A percentile compares a stretch with the other conserved stretches of the same genome.
phyloP scores from a whole-genome alignment of 2,888 invertebrate genomes.

The Ganaspis brasiliensis region DNA sequence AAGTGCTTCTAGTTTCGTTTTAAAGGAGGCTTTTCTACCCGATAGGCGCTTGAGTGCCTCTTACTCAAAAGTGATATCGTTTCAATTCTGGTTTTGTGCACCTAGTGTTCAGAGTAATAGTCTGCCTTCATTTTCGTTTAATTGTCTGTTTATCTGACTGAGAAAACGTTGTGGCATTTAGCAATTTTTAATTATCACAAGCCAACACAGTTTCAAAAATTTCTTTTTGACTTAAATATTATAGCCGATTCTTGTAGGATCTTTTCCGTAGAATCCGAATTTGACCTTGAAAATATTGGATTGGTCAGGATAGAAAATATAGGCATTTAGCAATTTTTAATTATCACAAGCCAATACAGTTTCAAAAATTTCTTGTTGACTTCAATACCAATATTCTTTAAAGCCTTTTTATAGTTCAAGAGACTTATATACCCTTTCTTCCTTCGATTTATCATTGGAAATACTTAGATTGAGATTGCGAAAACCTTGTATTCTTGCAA shows the following conservation, averaged over 20 bases:
- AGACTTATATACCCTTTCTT: not conserved
- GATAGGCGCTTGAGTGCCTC: conserved; percentile 46
- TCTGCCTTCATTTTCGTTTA: not conserved
- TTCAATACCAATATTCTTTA: not conserved
- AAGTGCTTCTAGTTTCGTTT: conserved; percentile 37
- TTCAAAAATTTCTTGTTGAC: no score
- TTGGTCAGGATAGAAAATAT: no score
- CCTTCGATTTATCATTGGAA: not conserved
- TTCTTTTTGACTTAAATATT: no score
- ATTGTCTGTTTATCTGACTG: not conserved
- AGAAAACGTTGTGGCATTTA: not conserved
- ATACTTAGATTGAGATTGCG: not conserved
- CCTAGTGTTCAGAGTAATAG: not conserved
- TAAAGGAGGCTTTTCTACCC: conserved; percentile 34
- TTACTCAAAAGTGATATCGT: conserved; percentile 55
- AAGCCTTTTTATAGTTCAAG: not conserved
- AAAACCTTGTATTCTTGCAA: not conserved
- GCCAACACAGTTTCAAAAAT: no score
- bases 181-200: no score
- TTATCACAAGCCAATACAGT: no score
- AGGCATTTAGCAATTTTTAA: no score
- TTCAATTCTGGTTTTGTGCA: conserved; percentile 37
- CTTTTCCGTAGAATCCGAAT: no score
- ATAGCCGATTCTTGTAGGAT: no score
- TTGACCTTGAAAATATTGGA: no score